A percentile compares a stretch with the other conserved stretches of the same genome.
Evolutionary conservation across 2,888 invertebrate species (phyloP).

Genomic region (Drosophila paramelanica): DNA sequence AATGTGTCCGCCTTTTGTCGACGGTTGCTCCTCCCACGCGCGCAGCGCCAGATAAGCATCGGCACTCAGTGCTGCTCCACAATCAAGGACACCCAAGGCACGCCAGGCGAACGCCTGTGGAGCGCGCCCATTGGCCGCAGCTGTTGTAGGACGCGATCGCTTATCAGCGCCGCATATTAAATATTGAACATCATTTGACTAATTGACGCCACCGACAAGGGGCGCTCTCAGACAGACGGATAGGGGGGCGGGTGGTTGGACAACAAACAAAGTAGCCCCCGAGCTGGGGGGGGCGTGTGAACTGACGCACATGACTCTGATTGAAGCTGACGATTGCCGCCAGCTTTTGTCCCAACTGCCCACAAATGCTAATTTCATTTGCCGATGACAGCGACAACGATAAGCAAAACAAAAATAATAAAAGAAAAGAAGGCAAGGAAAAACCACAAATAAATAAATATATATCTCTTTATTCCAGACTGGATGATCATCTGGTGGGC

Average conservation of each 20-base stretch:
- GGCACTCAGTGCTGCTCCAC: slow-evolving; percentile 49
- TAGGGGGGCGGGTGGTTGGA: slow-evolving; percentile 23
- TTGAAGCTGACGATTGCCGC: slow-evolving; percentile 58
- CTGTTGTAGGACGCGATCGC: slow-evolving; percentile 72
- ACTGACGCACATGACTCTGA: slow-evolving; percentile 77
- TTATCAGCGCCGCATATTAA: slow-evolving; percentile 83
- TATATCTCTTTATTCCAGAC: slow-evolving; percentile 86
- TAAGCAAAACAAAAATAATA: slow-evolving; percentile 17
- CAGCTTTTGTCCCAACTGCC: slow-evolving; percentile 42
- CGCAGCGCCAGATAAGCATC: slow-evolving; percentile 63
- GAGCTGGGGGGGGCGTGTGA: slow-evolving; percentile 70
- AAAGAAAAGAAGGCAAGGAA: background rate
- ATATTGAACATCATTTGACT: slow-evolving; percentile 85
- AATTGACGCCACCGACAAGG: slow-evolving; percentile 76
- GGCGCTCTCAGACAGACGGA: no score
- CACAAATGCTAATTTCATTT: slow-evolving; percentile 73
- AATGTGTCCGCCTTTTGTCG: slow-evolving; percentile 76
- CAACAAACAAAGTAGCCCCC: slow-evolving; percentile 62
- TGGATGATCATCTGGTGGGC: slow-evolving; percentile 92
- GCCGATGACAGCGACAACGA: slow-evolving; percentile 58
- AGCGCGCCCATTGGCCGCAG: slow-evolving; percentile 73
- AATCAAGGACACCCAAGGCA: slow-evolving; percentile 73
- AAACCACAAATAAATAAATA: background rate
- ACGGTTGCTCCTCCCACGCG: slow-evolving; percentile 73
- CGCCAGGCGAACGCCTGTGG: slow-evolving; percentile 9